Percentiles rank a stretch among this genome's conserved stretches.
These are phyloP conservation scores for Mastomys natalensis DNA, from an alignment of 2,113 vertebrate species.

Conservation along the genomic window DNA sequence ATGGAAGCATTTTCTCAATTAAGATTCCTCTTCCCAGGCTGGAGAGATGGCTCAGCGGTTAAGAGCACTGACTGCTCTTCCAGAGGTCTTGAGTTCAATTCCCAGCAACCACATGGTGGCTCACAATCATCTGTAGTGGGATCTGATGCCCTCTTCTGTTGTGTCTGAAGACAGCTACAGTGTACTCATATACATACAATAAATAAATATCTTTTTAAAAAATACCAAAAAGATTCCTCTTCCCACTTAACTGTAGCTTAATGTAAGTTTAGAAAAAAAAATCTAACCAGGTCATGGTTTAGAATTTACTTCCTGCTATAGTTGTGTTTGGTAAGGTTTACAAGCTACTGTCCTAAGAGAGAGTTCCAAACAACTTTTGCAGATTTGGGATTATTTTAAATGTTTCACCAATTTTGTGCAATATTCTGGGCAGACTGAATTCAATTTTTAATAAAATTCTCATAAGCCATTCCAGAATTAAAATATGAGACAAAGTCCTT, in stretches of 20 bases:
- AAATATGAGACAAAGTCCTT: not conserved
- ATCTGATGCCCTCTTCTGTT: too few relatives aligned
- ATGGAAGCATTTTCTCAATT: not conserved
- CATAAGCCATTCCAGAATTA: not conserved
- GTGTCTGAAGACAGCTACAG: too few relatives aligned
- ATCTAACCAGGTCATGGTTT: not conserved
- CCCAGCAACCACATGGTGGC: too few relatives aligned
- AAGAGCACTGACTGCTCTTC: too few relatives aligned
- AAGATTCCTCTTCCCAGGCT: not conserved
- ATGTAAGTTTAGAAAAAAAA: not conserved
- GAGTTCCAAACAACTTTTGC: not conserved
- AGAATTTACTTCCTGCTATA: not conserved
- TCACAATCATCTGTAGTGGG: too few relatives aligned
- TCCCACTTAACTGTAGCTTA: not conserved
- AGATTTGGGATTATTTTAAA: not conserved
- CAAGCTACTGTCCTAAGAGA: not conserved
- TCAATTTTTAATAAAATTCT: not conserved
- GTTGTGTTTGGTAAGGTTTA: not conserved
- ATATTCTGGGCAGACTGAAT: not conserved
- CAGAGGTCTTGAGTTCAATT: too few relatives aligned
- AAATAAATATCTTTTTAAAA: too few relatives aligned
- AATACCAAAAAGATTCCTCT: not conserved
- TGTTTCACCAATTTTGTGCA: not conserved
- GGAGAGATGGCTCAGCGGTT: too few relatives aligned
- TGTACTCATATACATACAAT: too few relatives aligned